Conservation (phyloP, 2,888 invertebrate species). For the Phyllotreta striolata region DNA sequence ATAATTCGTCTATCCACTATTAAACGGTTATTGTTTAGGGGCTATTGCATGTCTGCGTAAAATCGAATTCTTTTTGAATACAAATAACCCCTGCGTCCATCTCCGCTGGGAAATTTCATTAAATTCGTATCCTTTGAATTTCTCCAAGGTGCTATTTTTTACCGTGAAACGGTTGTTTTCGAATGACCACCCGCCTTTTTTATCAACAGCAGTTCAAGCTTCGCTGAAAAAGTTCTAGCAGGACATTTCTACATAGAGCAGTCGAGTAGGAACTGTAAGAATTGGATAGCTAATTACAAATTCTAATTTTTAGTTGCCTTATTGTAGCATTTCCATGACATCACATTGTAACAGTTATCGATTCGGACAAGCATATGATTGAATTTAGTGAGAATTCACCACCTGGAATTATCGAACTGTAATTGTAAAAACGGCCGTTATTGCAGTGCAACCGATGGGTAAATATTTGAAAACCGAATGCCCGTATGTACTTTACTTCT, state of each 20-base stretch:
- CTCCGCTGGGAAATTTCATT: slow-evolving; percentile 37
- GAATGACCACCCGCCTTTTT: slow-evolving; percentile 25
- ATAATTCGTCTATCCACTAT: slow-evolving; percentile 38
- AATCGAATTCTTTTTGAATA: slow-evolving; percentile 30
- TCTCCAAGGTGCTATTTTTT: slow-evolving; percentile 35
- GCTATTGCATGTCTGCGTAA: slow-evolving; percentile 30
- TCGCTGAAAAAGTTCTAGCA: too few relatives aligned
- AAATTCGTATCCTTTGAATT: slow-evolving; percentile 42
- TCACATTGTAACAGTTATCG: slow-evolving; percentile 16
- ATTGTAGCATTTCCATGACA: slow-evolving; percentile 24
- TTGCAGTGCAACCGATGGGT: slow-evolving; percentile 5
- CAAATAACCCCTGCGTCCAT: slow-evolving; percentile 30
- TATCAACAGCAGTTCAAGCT: background rate
- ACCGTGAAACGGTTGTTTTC: slow-evolving; percentile 12
- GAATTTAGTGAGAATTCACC: slow-evolving; percentile 19
- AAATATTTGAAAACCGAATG: slow-evolving; percentile 9
- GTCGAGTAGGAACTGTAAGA: background rate
- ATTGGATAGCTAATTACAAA: background rate
- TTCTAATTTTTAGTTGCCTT: background rate
- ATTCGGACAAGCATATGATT: slow-evolving; percentile 28
- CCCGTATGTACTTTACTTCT: too few relatives aligned
- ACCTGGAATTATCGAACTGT: slow-evolving; percentile 24
- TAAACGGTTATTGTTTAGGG: slow-evolving; percentile 38
- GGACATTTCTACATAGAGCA: background rate
- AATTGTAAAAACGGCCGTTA: slow-evolving; percentile 25